Evolutionary conservation across 2,888 invertebrate genomes (phyloP).

Genomic region (Branchipolynoe longqiensis): DNA sequence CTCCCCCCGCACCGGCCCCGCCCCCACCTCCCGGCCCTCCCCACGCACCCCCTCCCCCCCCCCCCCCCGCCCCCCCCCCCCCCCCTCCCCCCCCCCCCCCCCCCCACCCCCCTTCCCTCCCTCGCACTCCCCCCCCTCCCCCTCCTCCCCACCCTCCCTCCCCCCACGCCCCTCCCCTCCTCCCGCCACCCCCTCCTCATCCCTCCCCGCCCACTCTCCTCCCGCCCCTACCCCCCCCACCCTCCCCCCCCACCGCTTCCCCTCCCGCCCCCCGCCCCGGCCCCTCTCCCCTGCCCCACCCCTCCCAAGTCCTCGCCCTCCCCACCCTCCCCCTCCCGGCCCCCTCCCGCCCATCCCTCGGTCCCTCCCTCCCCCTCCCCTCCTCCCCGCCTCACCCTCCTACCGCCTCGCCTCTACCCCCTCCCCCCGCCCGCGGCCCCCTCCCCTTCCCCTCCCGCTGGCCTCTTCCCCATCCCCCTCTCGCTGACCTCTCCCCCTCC

Average conservation of each 20-base stretch:
- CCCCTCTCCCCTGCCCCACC: background rate
- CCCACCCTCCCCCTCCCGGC: slow-evolving; percentile 2
- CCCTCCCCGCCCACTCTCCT: background rate
- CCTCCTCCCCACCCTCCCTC: background rate
- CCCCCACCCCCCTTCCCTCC: background rate
- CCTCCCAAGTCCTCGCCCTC: background rate
- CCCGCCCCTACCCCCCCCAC: background rate
- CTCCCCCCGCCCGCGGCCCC: background rate
- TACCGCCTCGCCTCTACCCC: background rate
- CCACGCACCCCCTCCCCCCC: slow-evolving; percentile 1
- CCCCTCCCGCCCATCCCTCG: background rate
- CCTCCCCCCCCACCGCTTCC: background rate
- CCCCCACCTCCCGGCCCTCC: background rate
- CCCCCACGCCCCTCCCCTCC: background rate
- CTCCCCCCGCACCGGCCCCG: background rate
- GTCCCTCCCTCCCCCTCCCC: background rate
- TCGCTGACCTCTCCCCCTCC: no score
- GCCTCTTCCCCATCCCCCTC: background rate
- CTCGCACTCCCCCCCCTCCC: background rate
- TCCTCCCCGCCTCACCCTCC: background rate
- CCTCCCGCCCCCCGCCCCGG: background rate
- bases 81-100: background rate
- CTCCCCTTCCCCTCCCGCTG: background rate
- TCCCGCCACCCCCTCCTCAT: no score
- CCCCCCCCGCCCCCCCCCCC: background rate